Conservation (phyloP, 2,888 invertebrate genomes). For the Callosobruchus maculatus region DNA sequence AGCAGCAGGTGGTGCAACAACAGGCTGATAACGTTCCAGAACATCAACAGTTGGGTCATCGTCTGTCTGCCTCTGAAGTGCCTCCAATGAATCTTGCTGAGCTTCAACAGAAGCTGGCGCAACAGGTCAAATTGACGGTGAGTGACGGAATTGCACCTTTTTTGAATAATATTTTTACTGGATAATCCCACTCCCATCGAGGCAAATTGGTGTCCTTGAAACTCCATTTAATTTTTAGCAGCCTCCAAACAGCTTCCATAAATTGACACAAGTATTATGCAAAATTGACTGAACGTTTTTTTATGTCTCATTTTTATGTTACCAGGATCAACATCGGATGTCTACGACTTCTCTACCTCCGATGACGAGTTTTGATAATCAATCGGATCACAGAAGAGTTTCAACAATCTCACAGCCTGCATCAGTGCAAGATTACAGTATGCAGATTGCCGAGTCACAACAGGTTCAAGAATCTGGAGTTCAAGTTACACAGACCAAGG, state of each 20-base stretch:
- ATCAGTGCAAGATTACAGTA: conserved; percentile 33
- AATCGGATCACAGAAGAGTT: conserved; percentile 36
- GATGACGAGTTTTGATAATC: conserved; percentile 36
- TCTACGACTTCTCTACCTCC: conserved; percentile 43
- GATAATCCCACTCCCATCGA: too few species aligned
- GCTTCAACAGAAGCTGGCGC: conserved; percentile 42
- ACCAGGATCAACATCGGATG: conserved; percentile 25
- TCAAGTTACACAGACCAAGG: conserved; percentile 24
- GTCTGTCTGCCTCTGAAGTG: conserved; percentile 33
- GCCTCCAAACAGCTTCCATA: too few species aligned
- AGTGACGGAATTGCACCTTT: too few species aligned
- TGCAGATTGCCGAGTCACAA: conserved; percentile 15
- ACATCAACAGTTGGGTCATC: conserved; percentile 19
- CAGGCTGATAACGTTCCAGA: background rate
- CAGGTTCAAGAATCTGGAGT: conserved; percentile 25
- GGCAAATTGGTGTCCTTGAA: too few species aligned
- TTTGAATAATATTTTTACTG: too few species aligned
- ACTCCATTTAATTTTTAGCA: too few species aligned
- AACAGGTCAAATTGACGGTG: conserved; percentile 24
- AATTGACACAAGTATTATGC: too few species aligned
- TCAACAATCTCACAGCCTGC: conserved; percentile 42
- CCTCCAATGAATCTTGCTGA: conserved; percentile 42
- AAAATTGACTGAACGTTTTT: too few species aligned
- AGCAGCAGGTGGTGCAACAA: conserved; percentile 18
- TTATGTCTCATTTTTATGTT: too few species aligned